Evolutionary conservation across 2,113 vertebrate genomes (phyloP).

Genomic region (Bettongia penicillata): DNA sequence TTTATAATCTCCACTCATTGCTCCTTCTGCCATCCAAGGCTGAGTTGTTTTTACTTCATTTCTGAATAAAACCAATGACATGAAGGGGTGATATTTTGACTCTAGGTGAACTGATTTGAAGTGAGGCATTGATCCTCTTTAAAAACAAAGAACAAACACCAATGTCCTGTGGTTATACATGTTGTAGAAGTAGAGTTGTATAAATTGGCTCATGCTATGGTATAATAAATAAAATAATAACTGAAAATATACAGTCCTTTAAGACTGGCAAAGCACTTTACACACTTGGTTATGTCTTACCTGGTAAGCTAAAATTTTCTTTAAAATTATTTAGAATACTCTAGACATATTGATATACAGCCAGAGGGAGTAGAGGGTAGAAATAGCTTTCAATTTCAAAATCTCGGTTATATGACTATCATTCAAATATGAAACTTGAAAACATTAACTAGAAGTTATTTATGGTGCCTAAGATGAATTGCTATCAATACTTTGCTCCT

Average conservation of each 20-base stretch:
- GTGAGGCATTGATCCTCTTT: too few species aligned
- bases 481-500: slow-evolving; percentile 81
- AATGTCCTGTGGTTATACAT: neutral
- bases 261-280: neutral
- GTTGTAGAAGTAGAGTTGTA: neutral
- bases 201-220: neutral
- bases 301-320: neutral
- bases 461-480: slow-evolving; percentile 57
- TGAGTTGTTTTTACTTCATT: too few species aligned
- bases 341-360: neutral
- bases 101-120: too few species aligned
- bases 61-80: too few species aligned
- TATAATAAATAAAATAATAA: neutral
- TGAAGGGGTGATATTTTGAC: too few species aligned
- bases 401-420: slow-evolving; percentile 6
- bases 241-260: neutral
- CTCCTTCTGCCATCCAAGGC: too few species aligned
- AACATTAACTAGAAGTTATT: slow-evolving; percentile 43
- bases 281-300: neutral
- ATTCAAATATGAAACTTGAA: slow-evolving; percentile 43
- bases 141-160: too few species aligned
- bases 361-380: slow-evolving; percentile 33
- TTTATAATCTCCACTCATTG: too few species aligned
- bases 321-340: neutral
- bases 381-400: neutral